These are phyloP conservation scores for Oreonectes daqikongensis DNA, from an alignment of 2,797 vertebrate species.

Conservation along the genomic window DNA sequence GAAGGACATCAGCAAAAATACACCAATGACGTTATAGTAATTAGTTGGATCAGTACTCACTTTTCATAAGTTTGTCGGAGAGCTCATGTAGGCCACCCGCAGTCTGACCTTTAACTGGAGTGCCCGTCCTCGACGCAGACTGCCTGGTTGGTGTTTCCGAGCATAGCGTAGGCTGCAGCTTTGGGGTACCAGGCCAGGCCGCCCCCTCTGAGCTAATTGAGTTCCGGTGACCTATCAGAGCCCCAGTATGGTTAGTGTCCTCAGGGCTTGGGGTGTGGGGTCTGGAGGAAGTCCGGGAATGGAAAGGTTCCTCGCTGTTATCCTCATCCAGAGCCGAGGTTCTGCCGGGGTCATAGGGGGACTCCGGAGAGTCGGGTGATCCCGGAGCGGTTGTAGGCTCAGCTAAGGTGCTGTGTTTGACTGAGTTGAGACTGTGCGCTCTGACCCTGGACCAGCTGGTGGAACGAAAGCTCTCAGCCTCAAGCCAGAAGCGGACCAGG, in stretches of 20 bases:
- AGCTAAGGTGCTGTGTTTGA: constrained; percentile 94
- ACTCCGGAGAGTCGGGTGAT: constrained; percentile 70
- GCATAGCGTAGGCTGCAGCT: constrained; percentile 44
- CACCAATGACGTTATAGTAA: not conserved
- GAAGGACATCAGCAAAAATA: not conserved
- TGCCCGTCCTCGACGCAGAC: constrained; percentile 76
- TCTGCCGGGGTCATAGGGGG: not conserved
- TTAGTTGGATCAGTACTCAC: constrained; percentile 76
- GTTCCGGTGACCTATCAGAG: constrained; percentile 60
- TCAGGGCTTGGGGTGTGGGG: constrained; percentile 57
- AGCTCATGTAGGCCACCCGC: constrained; percentile 84
- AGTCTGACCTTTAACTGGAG: constrained; percentile 79
- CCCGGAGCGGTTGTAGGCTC: constrained; percentile 76
- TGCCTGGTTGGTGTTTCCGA: constrained; percentile 70
- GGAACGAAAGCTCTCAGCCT: constrained; percentile 93
- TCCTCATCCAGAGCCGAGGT: constrained; percentile 56
- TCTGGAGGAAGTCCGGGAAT: constrained; percentile 48
- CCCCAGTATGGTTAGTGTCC: constrained; percentile 65
- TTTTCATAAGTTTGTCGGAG: constrained; percentile 94
- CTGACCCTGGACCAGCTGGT: constrained; percentile 94
- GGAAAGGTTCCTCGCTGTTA: constrained; percentile 47
- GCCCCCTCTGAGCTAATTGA: constrained; percentile 36
- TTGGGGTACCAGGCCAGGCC: constrained; percentile 57
- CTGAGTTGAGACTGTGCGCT: constrained; percentile 94
- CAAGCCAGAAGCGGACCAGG: constrained; percentile 94